Conservation (phyloP, 1,140 invertebrate species). For the Marisa cornuarietis region DNA sequence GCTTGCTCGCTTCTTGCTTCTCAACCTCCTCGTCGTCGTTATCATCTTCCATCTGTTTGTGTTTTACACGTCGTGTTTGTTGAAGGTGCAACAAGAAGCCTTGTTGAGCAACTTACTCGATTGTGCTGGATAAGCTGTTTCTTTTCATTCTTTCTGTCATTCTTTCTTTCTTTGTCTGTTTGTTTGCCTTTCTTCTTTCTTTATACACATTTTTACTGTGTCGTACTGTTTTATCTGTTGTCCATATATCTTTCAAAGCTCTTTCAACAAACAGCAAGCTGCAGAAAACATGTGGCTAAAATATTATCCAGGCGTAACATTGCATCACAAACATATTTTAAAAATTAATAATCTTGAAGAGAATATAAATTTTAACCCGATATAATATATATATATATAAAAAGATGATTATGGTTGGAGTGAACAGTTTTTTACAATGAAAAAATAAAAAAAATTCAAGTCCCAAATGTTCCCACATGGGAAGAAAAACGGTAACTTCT, state of each 20-base stretch:
- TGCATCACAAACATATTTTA: not conserved
- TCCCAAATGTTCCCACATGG: too few relatives aligned
- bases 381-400: too few relatives aligned
- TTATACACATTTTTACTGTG: not conserved
- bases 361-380: not conserved
- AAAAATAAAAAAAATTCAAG: too few relatives aligned
- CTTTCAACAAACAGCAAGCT: not conserved
- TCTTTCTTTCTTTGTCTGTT: not conserved
- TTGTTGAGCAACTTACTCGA: too few relatives aligned
- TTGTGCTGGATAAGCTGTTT: not conserved
- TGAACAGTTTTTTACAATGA: too few relatives aligned
- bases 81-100: too few relatives aligned
- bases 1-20: conserved; percentile 13
- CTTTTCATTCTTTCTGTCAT: too few relatives aligned
- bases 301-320: not conserved
- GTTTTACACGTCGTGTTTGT: too few relatives aligned
- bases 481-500: too few relatives aligned
- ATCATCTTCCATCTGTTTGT: not conserved
- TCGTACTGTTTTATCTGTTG: not conserved
- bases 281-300: not conserved
- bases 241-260: too few relatives aligned
- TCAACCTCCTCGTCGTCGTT: not conserved
- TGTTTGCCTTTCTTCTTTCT: not conserved
- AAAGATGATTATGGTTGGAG: too few relatives aligned
- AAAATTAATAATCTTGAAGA: not conserved